Base-by-base conservation (phyloP, 2,888 invertebrate species). In the Catocala fraxini region DNA sequence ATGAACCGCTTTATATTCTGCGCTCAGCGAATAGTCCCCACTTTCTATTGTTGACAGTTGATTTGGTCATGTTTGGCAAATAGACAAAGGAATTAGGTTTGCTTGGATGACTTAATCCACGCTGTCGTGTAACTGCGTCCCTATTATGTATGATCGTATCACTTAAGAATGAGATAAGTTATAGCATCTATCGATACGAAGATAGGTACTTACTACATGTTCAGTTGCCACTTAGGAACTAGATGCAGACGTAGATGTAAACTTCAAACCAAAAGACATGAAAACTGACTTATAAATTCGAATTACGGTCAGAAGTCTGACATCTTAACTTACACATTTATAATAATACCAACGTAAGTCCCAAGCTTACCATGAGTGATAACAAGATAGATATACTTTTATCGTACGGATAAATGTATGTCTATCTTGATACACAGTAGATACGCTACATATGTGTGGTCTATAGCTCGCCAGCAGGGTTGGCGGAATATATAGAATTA, bases 1-100 rank as follows among this genome's bases (percentile, higher is more conserved):
- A 83, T 82, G 77, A 83, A 71, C 66, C 78, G 74, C 80, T 82
- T 75, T 79, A 79, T 80, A 83, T 80, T 80, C 79, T 60, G 53
- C 61, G 60, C 59, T 25, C 57, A 60, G 58, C 55, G 62, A 52
- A 63, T 63, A 70, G 70, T 68, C 43, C 70, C 70, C 64, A 73
- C 74, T 75, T 78, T 74, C 78, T 78, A 78, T 79, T 75, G 80
- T 80, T 71, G 72, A 75, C 80, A 73, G 68, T 76, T 73, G 74
- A 79, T 77, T 77, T 66, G 77, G 74, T 71, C 73, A 73, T 68
- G 71, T 75, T 73, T 68, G 65, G 68, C 74, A 70, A 77, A 77
- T 70, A 77, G 71, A 77, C 75, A 70, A 70, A 71, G 66, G 66
- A 61, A 63, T 69, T 57, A 52, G 39, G 39, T 57, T 56, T 15